Evolutionary conservation across 2,888 invertebrate genomes (phyloP).

Genomic region (Yponomeuta malinellus): DNA sequence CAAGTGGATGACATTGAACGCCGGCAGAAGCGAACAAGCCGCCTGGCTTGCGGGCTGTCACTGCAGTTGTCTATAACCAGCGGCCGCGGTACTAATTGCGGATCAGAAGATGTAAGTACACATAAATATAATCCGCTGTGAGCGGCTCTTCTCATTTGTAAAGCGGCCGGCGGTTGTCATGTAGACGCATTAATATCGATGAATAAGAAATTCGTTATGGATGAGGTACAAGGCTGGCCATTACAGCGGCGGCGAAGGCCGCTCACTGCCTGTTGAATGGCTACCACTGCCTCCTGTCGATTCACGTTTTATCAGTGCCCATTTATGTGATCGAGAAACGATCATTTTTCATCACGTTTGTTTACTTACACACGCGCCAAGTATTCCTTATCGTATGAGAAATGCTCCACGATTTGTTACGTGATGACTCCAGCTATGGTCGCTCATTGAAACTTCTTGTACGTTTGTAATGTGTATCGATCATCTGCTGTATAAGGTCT

Average conservation of each 20-base stretch:
- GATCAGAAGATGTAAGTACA: constrained; percentile 56
- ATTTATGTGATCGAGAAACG: constrained; percentile 52
- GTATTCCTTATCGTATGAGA: constrained; percentile 15
- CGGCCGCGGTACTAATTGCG: constrained; percentile 52
- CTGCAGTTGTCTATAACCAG: background rate
- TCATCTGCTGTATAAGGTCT: background rate
- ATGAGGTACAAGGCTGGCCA: constrained; percentile 68
- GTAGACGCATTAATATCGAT: constrained; percentile 72
- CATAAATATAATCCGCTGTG: constrained; percentile 68
- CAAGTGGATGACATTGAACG: background rate
- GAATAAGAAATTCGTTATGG: constrained; percentile 75
- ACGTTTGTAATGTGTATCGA: background rate
- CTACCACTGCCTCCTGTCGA: constrained; percentile 58
- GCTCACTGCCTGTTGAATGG: constrained; percentile 38
- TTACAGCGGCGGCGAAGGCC: constrained; percentile 48
- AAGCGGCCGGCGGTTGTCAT: constrained; percentile 66
- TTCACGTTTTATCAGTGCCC: constrained; percentile 51
- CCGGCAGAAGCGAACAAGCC: background rate
- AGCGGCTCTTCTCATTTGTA: constrained; percentile 69
- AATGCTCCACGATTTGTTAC: constrained; percentile 6
- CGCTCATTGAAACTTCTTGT: background rate
- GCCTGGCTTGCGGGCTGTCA: background rate
- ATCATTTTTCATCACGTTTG: constrained; percentile 41
- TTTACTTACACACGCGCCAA: constrained; percentile 17
- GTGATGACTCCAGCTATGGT: background rate